Conservation (phyloP, 1,140 invertebrate genomes). For the Drosophila sp. region DNA sequence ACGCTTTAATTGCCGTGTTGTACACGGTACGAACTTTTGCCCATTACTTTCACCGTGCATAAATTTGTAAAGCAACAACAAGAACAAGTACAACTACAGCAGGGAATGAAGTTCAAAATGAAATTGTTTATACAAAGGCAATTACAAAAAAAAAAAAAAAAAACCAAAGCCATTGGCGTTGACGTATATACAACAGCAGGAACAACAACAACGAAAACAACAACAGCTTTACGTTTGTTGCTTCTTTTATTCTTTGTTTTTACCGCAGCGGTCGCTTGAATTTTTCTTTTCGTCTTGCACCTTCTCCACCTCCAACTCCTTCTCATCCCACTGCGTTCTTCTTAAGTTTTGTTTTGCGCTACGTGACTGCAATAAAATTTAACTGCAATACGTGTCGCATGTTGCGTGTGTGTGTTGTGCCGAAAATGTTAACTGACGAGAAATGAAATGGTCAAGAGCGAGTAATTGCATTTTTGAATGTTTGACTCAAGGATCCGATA, state of each 20-base stretch:
- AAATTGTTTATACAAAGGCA: conserved; percentile 60
- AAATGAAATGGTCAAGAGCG: conserved; percentile 40
- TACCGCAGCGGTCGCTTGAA: conserved; percentile 46
- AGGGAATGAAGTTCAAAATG: conserved; percentile 44
- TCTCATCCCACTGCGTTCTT: conserved; percentile 32
- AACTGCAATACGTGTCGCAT: conserved; percentile 75
- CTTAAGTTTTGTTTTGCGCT: conserved; percentile 49
- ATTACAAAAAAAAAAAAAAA: conserved; percentile 28
- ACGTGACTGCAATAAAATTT: conserved; percentile 79
- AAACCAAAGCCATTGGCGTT: conserved; percentile 36
- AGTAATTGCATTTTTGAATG: conserved; percentile 17
- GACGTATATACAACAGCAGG: conserved; percentile 26
- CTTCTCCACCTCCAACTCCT: background rate
- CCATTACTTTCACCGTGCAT: conserved; percentile 76
- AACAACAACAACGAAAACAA: background rate
- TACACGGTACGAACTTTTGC: conserved; percentile 62
- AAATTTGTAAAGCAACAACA: conserved; percentile 54
- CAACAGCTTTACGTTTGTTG: conserved; percentile 47
- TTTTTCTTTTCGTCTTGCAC: conserved; percentile 33
- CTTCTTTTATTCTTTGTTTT: conserved; percentile 59
- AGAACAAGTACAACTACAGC: conserved; percentile 12
- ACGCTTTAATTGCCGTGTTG: conserved; percentile 59
- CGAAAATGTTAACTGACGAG: conserved; percentile 36
- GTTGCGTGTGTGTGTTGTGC: conserved; percentile 25
- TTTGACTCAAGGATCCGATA: conserved; percentile 44